phyloP scores from a whole-genome alignment of 2,888 invertebrate species.

The Zootermopsis nevadensis region DNA sequence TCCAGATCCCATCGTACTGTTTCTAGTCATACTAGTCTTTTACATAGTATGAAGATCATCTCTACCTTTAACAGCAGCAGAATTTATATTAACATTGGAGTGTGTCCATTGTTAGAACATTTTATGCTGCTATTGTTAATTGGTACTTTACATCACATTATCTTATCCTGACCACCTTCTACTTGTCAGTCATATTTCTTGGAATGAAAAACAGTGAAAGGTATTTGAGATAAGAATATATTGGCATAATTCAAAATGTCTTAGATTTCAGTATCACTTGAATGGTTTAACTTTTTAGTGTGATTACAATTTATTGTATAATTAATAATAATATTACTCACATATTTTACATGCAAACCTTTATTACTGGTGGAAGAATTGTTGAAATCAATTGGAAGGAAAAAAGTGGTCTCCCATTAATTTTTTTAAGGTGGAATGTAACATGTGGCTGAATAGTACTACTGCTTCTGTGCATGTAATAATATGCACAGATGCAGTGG shows the following conservation, averaged over 20 bases:
- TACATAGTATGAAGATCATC: neutral
- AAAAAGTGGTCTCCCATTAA: neutral
- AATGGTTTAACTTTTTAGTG: neutral
- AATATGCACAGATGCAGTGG: neutral
- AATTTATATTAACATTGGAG: neutral
- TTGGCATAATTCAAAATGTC: constrained; percentile 15
- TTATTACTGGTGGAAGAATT: constrained; percentile 9
- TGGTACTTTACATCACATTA: neutral
- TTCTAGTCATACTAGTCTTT: neutral
- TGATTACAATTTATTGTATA: constrained; percentile 30
- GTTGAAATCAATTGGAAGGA: neutral
- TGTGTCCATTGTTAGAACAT: neutral
- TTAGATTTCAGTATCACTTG: neutral
- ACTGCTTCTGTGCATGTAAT: no score
- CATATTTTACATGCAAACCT: constrained; percentile 24
- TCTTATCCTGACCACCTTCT: neutral
- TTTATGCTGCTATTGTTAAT: constrained; percentile 16
- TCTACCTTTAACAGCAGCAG: constrained; percentile 3
- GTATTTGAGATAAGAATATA: neutral
- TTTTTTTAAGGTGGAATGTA: neutral
- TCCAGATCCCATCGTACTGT: no score
- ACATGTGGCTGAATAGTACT: neutral
- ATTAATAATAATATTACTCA: constrained; percentile 11
- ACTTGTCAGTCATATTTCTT: neutral
- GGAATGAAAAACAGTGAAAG: constrained; percentile 18